Percentiles rank a stretch among this genome's conserved stretches.
Evolutionary conservation across 2,888 invertebrate species (phyloP).

Genomic region (Hofmannophila pseudospretella): DNA sequence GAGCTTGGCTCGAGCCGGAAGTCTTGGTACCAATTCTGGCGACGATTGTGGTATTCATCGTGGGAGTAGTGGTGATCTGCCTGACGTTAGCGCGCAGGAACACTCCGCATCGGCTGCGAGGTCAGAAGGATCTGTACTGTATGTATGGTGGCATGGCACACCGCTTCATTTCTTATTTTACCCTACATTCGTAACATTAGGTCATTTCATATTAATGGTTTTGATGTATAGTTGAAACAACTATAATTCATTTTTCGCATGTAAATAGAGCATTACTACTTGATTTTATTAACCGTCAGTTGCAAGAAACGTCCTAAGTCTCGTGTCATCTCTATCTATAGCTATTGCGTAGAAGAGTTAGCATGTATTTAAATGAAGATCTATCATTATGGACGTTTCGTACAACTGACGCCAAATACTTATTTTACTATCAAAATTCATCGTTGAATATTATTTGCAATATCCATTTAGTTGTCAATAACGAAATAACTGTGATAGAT

Average conservation of each 20-base stretch:
- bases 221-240: no score
- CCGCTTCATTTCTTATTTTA: constrained; percentile 48
- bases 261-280: constrained; percentile 14
- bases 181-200: constrained; percentile 12
- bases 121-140: constrained; percentile 87
- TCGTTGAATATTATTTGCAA: constrained; percentile 40
- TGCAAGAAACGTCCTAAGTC: no score
- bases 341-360: no score
- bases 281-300: no score
- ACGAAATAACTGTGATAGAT: background rate
- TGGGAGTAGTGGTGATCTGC: constrained; percentile 94
- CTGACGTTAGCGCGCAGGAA: constrained; percentile 91
- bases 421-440: constrained; percentile 31
- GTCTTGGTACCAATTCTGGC: constrained; percentile 94
- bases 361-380: no score
- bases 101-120: constrained; percentile 88
- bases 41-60: constrained; percentile 92
- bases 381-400: no score
- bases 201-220: constrained; percentile 3
- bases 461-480: constrained; percentile 3
- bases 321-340: no score
- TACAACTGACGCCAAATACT: no score
- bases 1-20: constrained; percentile 92
- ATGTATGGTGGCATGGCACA: constrained; percentile 78
- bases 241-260: constrained; percentile 4